These are phyloP conservation scores for Chaunax sp. DNA, from an alignment of 2,797 vertebrate genomes.

Conservation along the genomic window DNA sequence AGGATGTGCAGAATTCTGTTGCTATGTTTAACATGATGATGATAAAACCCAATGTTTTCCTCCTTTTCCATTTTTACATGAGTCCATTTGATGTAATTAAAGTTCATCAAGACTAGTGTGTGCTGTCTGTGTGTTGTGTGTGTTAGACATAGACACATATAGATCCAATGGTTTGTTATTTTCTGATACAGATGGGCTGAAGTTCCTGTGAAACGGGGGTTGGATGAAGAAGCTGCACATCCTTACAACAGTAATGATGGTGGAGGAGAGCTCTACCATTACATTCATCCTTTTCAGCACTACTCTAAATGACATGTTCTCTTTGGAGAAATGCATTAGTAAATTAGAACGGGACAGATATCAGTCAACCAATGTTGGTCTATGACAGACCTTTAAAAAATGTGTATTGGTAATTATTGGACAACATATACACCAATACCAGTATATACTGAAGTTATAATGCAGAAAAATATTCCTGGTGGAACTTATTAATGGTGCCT, in stretches of 20 bases:
- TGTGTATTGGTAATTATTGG: too few species aligned
- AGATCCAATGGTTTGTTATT: background rate
- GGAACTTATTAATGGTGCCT: too few species aligned
- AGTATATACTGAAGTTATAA: too few species aligned
- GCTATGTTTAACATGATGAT: slow-evolving; percentile 66
- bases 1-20: slow-evolving; percentile 49
- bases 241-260: background rate
- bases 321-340: too few species aligned
- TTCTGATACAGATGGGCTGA: background rate
- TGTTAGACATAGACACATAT: background rate
- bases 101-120: slow-evolving; percentile 56
- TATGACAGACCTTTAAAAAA: too few species aligned
- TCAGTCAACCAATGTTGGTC: too few species aligned
- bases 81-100: slow-evolving; percentile 84
- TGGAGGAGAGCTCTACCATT: background rate
- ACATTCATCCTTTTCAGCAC: background rate
- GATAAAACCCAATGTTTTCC: slow-evolving; percentile 67
- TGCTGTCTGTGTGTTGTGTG: slow-evolving; percentile 12
- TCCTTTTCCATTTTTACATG: slow-evolving; percentile 85
- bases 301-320: background rate
- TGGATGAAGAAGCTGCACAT: background rate
- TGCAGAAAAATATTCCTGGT: too few species aligned
- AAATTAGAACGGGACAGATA: too few species aligned
- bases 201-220: background rate
- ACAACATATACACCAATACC: too few species aligned